These are phyloP conservation scores for Gephyroberyx darwinii DNA, from an alignment of 2,797 vertebrate species.

Conservation along the genomic window DNA sequence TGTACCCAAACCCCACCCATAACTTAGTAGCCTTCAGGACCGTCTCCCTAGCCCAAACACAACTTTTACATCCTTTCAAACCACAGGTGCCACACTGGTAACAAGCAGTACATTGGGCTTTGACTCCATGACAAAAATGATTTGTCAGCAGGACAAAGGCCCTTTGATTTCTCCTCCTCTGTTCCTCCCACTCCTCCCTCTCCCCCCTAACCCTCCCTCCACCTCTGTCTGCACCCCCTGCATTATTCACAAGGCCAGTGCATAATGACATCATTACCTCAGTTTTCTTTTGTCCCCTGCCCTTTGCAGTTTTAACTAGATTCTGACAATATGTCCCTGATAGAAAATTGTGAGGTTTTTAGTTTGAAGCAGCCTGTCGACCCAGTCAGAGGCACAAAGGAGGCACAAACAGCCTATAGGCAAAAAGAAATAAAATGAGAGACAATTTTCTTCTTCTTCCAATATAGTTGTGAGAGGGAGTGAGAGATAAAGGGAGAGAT, in stretches of 20 bases:
- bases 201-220: constrained; percentile 3
- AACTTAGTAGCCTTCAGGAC: neutral
- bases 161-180: constrained; percentile 55
- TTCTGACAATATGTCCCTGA: neutral
- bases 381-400: too few relatives aligned
- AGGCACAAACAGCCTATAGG: neutral
- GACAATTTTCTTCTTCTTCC: neutral
- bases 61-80: neutral
- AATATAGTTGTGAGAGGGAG: neutral
- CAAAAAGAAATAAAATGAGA: neutral
- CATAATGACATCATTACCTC: constrained; percentile 58
- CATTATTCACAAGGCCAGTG: constrained; percentile 67
- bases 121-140: neutral
- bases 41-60: neutral
- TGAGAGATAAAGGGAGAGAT: neutral
- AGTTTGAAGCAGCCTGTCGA: neutral
- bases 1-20: neutral
- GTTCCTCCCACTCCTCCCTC: constrained; percentile 28
- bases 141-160: constrained; percentile 49
- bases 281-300: constrained; percentile 47
- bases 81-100: neutral
- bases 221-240: constrained; percentile 34
- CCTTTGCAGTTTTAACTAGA: constrained; percentile 29
- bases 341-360: neutral
- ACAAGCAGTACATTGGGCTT: constrained; percentile 1